A percentile compares a stretch with the other conserved stretches of the same genome.
Evolutionary conservation across 2,113 vertebrate genomes (phyloP).

Genomic region (Ondatra zibethicus): DNA sequence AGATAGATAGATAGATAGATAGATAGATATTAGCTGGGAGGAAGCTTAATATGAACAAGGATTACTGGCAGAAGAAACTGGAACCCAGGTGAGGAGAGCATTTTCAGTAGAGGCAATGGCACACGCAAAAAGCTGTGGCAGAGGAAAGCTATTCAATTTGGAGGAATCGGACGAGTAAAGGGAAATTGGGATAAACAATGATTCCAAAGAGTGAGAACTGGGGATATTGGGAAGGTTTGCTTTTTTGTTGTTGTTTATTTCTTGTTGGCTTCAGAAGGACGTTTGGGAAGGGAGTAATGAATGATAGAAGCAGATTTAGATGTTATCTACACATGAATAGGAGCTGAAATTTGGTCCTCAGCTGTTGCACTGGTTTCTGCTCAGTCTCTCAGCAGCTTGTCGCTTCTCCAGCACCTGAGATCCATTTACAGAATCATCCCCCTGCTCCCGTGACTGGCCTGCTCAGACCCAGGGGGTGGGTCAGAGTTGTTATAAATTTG

Average conservation of each 20-base stretch:
- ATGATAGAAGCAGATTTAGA: neutral
- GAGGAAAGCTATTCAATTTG: neutral
- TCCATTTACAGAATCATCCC: conserved; percentile 39
- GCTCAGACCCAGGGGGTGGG: neutral
- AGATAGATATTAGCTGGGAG: neutral
- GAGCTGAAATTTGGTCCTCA: conserved; percentile 58
- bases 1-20: too few species aligned
- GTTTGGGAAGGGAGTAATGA: neutral
- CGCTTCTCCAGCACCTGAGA: conserved; percentile 58
- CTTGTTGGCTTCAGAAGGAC: neutral
- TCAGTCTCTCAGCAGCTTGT: conserved; percentile 35
- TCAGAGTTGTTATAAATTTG: neutral
- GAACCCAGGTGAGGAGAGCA: neutral
- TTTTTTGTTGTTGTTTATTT: neutral
- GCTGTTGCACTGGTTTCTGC: conserved; percentile 48
- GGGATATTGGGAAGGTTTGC: neutral
- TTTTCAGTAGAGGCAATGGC: neutral
- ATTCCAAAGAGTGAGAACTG: neutral
- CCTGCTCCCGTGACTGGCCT: neutral
- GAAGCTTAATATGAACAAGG: neutral
- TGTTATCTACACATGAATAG: neutral
- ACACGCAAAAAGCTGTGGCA: neutral
- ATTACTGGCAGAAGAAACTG: neutral
- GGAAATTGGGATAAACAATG: neutral
- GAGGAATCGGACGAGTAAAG: neutral